These are phyloP conservation scores for Drosophila aldrichi DNA, from an alignment of 2,888 invertebrate species.

Conservation along the genomic window DNA sequence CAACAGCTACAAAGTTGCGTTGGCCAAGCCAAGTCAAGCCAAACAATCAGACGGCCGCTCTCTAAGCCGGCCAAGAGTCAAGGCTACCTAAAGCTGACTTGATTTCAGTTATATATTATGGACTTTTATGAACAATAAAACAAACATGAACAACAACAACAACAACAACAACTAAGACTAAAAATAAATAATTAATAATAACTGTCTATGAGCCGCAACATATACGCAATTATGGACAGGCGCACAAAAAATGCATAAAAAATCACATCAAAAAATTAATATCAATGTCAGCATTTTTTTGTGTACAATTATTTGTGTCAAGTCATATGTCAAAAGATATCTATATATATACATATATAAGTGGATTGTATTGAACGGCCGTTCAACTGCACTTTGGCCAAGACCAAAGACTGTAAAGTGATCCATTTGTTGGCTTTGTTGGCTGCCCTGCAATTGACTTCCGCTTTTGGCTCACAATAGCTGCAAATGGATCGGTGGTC, in stretches of 20 bases:
- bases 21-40: constrained; percentile 26
- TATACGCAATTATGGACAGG: constrained; percentile 64
- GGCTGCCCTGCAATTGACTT: constrained; percentile 41
- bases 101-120: constrained; percentile 28
- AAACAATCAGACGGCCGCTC: constrained; percentile 40
- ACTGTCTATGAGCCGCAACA: constrained; percentile 60
- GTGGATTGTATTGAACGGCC: constrained; percentile 18
- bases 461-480: constrained; percentile 38
- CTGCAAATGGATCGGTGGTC: constrained; percentile 16
- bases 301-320: constrained; percentile 29
- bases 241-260: constrained; percentile 67
- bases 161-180: constrained; percentile 35
- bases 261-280: constrained; percentile 54
- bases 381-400: constrained; percentile 36
- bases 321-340: constrained; percentile 24
- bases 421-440: constrained; percentile 45
- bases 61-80: constrained; percentile 61
- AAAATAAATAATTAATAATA: constrained; percentile 79
- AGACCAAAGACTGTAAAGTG: constrained; percentile 35
- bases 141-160: not conserved
- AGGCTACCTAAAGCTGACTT: constrained; percentile 54
- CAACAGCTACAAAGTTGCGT: constrained; percentile 46
- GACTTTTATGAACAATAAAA: constrained; percentile 21
- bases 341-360: constrained; percentile 11
- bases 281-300: constrained; percentile 48